Base-by-base conservation (phyloP, 1,140 invertebrate genomes). In the Copidosoma floridanum region DNA sequence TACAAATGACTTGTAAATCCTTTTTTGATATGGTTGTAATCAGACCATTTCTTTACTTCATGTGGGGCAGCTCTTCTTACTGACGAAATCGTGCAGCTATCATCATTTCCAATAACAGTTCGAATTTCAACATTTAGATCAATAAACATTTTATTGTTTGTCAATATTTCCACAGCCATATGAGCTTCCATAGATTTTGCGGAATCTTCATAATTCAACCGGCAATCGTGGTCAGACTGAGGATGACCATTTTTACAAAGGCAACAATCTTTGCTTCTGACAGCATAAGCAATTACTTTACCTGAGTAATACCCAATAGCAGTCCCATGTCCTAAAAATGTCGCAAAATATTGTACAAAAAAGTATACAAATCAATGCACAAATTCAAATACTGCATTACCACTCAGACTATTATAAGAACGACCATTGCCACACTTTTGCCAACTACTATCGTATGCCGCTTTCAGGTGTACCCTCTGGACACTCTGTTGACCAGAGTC, bases 121-220 rank as follows among this genome's bases (percentile, higher is more conserved):
- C 26, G 11, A 18, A 68, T 43, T 26, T n/a, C 29, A 16, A 59
- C 50, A 26, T 59, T 57, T 32, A 54, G 35, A 1, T 56, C 35
- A 54, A 60, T 52, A 3, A 69, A 46, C 38, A 54, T 35, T 12
- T 32, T 11, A 57, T 63, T 69, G 38, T 26, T 57, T 18, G 43
- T 48, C 16, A 65, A 20, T 29, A 67, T 16, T 62, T 69, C 57
- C 10, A 61, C 63, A 35, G 65, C 65, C 47, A 65, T 61, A 38
- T 65, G 46, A 43, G 61, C 38, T 51, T 69, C 68, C 68, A 67
- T 67, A 1, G 63, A 50, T 57, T 69, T 67, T 4, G 65, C 18
- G 18, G n/a, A n/a, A n/a, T n/a, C n/a, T n/a, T n/a, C n/a, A n/a
- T n/a, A n/a, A n/a, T n/a, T n/a, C n/a, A n/a, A 16, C 38, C 38